Base-by-base conservation (phyloP, 2,113 vertebrate genomes). In the Gavialis gangeticus region DNA sequence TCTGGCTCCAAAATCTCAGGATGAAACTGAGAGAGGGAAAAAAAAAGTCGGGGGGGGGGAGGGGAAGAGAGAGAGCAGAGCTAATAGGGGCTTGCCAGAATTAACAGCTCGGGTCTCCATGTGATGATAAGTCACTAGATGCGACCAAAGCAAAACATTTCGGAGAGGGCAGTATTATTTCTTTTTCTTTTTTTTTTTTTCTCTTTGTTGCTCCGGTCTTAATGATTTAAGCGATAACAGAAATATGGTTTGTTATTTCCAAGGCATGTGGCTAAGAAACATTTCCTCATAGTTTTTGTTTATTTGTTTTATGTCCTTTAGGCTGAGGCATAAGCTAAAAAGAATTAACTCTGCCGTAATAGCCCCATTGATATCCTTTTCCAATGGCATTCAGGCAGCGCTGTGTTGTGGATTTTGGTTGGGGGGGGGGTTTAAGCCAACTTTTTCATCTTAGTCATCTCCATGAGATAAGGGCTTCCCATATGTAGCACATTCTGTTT, bases 1-100 rank as follows among this genome's bases (percentile, higher is more conserved):
- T 94, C 62, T 96, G 94, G 93, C 97, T 97, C 92, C 92, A 97
- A 62, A 96, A 96, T 79, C 90, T 92, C 24, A 90, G 85, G 69
- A 95, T 95, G 95, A 97, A 97, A 77, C 66, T 93, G 85, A 95
- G 90, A 69, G 95, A 22, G 17, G 25, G 11, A 73, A 37, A 46
- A 46, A 46, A 46, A 46, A 46, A 46, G 46, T 46, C 7, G 46
- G 9, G 46, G 7, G 6, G 46, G 46, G 46, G 46, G 46, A 9
- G 6, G 46, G 46, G 46, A 46, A 46, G 46, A 46, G 46, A 37
- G 24, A 14, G 34, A 12, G 5, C 54, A 37, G 10, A 46, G 25
- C 37, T 58, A 21, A 5, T 6, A 58, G 60, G 34, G 62, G 18
- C 17, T 58, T 24, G n/a, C 60, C 55, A 66, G 54, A 76, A 91